Base-by-base conservation (phyloP, 2,888 invertebrate species). In the Fragum whitleyi region DNA sequence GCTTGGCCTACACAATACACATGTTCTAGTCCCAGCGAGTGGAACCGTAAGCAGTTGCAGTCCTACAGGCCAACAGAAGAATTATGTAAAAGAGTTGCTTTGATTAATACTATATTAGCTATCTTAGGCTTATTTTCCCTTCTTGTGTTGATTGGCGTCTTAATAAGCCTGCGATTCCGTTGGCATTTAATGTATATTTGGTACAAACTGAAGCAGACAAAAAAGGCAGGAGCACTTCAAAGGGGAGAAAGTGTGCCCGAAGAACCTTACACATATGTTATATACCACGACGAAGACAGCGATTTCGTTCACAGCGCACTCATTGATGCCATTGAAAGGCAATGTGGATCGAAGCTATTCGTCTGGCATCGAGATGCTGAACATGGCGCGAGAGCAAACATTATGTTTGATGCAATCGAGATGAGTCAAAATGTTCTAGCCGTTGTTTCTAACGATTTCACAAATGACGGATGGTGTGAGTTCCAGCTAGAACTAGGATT, bases 251-350 rank as follows among this genome's bases (percentile, higher is more conserved):
- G 21, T 6, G 2, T 6, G 9, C 32, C 6, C 2, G 21, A 9
- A 19, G 21, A 57, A 57, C 61, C 28, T 5, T 61, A 32, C 32
- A 61, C 32, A 9, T 61, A 61, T 6, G 32, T 61, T 19, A 32
- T 61, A 32, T 61, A 61, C 32, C 61, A 61, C 26, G 61, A 61
- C 61, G 61, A 61, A 19, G 61, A 61, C 29, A 28, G 29, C 19
- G n/a, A 14, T n/a, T 47, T 47, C n/a, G 47, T 21, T 9, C 9
- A 42, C 2, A 26, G 1, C 42, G 3, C 28, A 26, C 26, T 29
- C 29, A 21, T 61, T 16, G 9, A 61, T 26, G 14, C 32, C 1
- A 19, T 61, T 1, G 61, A 61, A 32, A 3, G 11, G 32, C 23
- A n/a, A 19, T 11, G 3, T 14, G 61, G 61, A 11, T 61, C 29